Conservation (phyloP, 2,113 vertebrate genomes). For the Lamprotornis superbus region DNA sequence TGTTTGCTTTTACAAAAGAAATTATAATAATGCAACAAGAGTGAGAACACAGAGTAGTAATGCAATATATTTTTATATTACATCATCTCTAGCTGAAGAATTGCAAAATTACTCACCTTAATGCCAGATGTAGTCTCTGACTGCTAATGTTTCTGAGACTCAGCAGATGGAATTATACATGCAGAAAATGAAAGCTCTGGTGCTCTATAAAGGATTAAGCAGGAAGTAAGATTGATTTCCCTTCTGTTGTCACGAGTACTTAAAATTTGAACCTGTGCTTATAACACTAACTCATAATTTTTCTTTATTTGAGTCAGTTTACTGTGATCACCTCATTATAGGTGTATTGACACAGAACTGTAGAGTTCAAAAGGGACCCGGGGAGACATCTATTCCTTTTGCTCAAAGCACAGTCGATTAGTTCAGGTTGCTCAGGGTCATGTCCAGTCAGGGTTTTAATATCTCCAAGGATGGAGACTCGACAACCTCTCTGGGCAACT, state of each 20-base stretch:
- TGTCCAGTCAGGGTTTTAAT: neutral
- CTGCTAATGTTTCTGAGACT: neutral
- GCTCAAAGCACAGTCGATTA: neutral
- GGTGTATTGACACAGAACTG: neutral
- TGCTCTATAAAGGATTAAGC: neutral
- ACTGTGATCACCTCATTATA: neutral
- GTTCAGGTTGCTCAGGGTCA: neutral
- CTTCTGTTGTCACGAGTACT: neutral
- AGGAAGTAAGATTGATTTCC: conserved; percentile 2
- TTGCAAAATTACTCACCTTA: neutral
- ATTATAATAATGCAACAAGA: neutral
- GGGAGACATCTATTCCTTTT: neutral
- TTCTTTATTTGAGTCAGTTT: conserved; percentile 25
- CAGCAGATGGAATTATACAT: neutral
- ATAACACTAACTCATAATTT: neutral
- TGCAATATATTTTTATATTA: neutral
- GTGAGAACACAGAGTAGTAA: neutral
- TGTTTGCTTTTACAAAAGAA: neutral
- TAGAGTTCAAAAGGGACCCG: neutral
- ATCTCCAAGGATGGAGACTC: neutral
- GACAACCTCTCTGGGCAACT: neutral
- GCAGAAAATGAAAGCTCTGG: neutral
- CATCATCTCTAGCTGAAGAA: neutral
- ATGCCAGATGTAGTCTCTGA: neutral
- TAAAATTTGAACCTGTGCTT: neutral